phyloP scores from a whole-genome alignment of 2,888 invertebrate genomes.

The Drosophila histrio region DNA sequence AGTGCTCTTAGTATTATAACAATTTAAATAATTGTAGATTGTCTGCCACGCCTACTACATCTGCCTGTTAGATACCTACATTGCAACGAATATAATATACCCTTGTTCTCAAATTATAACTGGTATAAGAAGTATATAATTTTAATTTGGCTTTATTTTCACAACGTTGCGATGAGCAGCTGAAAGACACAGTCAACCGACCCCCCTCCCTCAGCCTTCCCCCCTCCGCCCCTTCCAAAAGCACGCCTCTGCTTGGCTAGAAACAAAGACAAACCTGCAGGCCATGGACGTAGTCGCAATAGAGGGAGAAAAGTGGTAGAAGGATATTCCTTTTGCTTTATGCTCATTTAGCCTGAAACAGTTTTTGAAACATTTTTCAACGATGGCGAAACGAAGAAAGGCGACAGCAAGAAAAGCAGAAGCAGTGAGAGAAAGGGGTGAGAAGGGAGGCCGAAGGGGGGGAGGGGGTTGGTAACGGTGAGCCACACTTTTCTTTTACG shows the following conservation, averaged over 20 bases:
- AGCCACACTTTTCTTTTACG: conserved; percentile 76
- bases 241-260: conserved; percentile 21
- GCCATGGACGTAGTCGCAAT: conserved; percentile 26
- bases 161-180: conserved; percentile 62
- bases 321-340: conserved; percentile 49
- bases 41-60: too few species aligned
- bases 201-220: background rate
- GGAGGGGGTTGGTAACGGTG: conserved; percentile 41
- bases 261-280: conserved; percentile 67
- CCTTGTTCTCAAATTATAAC: too few species aligned
- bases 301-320: too few species aligned
- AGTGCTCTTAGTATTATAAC: too few species aligned
- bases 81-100: too few species aligned
- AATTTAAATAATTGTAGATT: too few species aligned
- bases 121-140: conserved; percentile 76
- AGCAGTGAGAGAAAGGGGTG: too few species aligned
- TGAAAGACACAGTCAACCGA: conserved; percentile 30
- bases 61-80: too few species aligned
- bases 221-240: background rate
- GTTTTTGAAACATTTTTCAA: conserved; percentile 76
- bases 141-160: conserved; percentile 79
- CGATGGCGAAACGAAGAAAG: background rate
- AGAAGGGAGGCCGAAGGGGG: background rate
- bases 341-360: conserved; percentile 79
- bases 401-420: background rate